These are phyloP conservation scores for Nixonia krombeini DNA, from an alignment of 1,140 invertebrate genomes.

Conservation along the genomic window DNA sequence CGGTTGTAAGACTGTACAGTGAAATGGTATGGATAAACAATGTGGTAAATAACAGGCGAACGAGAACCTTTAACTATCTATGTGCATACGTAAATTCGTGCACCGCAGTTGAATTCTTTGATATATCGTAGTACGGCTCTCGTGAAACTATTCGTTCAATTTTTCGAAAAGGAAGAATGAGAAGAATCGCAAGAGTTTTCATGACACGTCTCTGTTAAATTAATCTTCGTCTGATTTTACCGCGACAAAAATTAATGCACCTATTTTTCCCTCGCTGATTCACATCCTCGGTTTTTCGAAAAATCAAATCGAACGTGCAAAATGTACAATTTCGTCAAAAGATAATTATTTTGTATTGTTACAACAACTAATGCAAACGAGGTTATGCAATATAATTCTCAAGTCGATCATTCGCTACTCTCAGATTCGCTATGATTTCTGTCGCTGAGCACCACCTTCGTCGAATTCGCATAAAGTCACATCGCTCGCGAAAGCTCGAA, in stretches of 20 bases:
- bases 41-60: conserved; percentile 27
- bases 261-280: conserved; percentile 1
- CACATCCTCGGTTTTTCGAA: conserved; percentile 18
- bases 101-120: conserved; percentile 4
- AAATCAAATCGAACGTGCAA: conserved; percentile 8
- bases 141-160: too few species aligned
- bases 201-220: conserved; percentile 14
- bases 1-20: conserved; percentile 36
- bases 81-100: not conserved
- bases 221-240: conserved; percentile 13
- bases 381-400: conserved; percentile 3
- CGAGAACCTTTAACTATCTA: conserved; percentile 8
- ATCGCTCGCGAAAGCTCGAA: conserved; percentile 41
- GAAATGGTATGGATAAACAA: conserved; percentile 22
- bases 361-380: conserved; percentile 12
- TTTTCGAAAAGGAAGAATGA: conserved; percentile 21
- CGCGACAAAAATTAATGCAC: conserved; percentile 16
- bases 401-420: not conserved
- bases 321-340: too few species aligned
- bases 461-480: conserved; percentile 30
- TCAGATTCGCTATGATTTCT: not conserved
- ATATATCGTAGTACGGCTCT: not conserved
- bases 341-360: conserved; percentile 1
- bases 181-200: conserved; percentile 6
- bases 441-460: conserved; percentile 58